A percentile compares a stretch with the other conserved stretches of the same genome.
These are phyloP conservation scores for Oopsacas minuta DNA, from an alignment of 37 sponge, comb jelly and placozoan genomes.

Conservation along the genomic window DNA sequence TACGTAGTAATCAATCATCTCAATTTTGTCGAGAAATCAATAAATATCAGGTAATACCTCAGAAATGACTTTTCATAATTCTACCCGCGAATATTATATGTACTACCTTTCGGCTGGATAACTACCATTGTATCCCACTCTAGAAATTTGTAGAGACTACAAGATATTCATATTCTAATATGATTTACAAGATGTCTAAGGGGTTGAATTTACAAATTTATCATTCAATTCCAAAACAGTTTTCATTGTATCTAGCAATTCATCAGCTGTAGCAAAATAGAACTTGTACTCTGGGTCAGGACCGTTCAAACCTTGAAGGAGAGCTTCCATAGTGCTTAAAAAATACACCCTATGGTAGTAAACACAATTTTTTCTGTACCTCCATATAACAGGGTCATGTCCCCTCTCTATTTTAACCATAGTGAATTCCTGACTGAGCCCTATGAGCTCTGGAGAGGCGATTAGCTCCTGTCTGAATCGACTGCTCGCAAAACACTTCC, in stretches of 20 bases:
- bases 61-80: too few species aligned
- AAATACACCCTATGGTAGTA: constrained; percentile 14
- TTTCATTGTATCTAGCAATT: background rate
- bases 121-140: too few species aligned
- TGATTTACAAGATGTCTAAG: too few species aligned
- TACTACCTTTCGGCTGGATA: too few species aligned
- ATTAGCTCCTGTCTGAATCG: background rate
- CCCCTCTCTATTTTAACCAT: constrained; percentile 13
- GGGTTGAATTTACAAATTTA: too few species aligned
- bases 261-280: background rate
- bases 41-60: too few species aligned
- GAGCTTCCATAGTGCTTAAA: background rate
- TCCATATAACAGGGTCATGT: background rate
- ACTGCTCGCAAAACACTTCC: background rate
- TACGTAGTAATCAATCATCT: too few species aligned
- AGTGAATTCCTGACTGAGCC: background rate
- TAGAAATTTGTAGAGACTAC: too few species aligned
- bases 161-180: too few species aligned
- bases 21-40: too few species aligned
- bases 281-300: background rate
- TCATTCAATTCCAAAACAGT: too few species aligned
- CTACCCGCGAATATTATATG: too few species aligned
- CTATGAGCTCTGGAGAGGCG: background rate
- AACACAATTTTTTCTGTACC: background rate
- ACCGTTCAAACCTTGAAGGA: background rate